Conservation (phyloP, 2,888 invertebrate genomes). For the Morinoia aosen region DNA sequence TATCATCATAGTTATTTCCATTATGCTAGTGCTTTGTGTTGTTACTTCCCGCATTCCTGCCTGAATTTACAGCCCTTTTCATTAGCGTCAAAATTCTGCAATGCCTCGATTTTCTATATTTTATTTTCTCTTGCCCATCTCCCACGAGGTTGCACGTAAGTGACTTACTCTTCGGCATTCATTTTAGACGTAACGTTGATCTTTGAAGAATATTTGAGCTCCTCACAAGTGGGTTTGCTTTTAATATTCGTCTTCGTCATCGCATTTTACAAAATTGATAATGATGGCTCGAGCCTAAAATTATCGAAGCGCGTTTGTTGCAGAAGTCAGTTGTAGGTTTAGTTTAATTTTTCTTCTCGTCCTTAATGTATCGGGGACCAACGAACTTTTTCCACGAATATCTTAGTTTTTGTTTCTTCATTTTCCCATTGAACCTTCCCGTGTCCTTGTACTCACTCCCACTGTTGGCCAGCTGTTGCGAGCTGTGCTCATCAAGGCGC, state of each 20-base stretch:
- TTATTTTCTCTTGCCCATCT: too few relatives aligned
- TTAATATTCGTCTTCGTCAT: not conserved
- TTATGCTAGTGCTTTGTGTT: not conserved
- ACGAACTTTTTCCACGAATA: not conserved
- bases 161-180: not conserved
- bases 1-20: not conserved
- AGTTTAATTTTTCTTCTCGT: not conserved
- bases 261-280: not conserved
- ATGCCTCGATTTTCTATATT: not conserved
- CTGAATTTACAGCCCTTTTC: not conserved
- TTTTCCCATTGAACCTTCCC: not conserved
- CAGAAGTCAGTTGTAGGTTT: not conserved
- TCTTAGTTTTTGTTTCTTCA: not conserved
- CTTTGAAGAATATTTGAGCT: not conserved
- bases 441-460: not conserved
- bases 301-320: not conserved
- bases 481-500: not conserved
- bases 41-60: not conserved
- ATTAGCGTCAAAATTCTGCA: not conserved
- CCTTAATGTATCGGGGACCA: not conserved
- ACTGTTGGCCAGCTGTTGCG: not conserved
- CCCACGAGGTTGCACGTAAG: not conserved
- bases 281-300: not conserved
- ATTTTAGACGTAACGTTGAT: not conserved
- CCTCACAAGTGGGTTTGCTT: too few relatives aligned